phyloP scores from a whole-genome alignment of 2,888 invertebrate species.

The Cheiracanthium punctorium region DNA sequence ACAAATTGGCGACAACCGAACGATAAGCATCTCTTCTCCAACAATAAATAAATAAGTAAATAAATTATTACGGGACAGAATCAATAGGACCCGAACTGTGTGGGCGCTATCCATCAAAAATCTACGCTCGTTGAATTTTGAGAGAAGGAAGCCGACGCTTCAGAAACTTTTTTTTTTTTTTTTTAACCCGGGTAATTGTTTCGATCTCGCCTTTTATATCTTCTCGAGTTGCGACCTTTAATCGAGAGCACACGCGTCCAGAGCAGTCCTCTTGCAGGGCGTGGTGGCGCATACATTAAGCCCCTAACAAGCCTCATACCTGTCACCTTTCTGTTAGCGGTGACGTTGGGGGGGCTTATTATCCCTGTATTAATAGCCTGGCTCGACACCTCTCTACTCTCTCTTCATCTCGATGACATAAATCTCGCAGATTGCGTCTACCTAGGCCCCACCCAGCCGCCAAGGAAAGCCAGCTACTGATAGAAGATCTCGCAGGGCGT shows the following conservation, averaged over 20 bases:
- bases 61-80: too few species aligned
- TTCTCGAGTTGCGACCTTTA: constrained; percentile 22
- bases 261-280: constrained; percentile 39
- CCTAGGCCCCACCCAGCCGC: constrained; percentile 33
- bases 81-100: too few species aligned
- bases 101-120: neutral
- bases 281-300: constrained; percentile 47
- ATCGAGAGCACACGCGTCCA: constrained; percentile 30
- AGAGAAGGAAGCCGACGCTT: neutral
- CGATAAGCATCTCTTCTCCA: too few species aligned
- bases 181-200: neutral
- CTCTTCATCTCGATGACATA: constrained; percentile 49
- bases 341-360: constrained; percentile 44
- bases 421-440: constrained; percentile 51
- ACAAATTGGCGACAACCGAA: too few species aligned
- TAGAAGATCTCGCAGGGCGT: neutral
- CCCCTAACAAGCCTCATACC: constrained; percentile 38
- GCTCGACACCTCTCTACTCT: constrained; percentile 44
- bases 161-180: neutral
- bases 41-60: too few species aligned
- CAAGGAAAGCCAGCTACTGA: constrained; percentile 40
- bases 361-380: constrained; percentile 50
- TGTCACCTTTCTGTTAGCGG: constrained; percentile 47
- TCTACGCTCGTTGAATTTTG: neutral
- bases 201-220: neutral